Evolutionary conservation across 1,140 invertebrate species (phyloP).

Genomic region (Diachasmimorpha longicaudata): DNA sequence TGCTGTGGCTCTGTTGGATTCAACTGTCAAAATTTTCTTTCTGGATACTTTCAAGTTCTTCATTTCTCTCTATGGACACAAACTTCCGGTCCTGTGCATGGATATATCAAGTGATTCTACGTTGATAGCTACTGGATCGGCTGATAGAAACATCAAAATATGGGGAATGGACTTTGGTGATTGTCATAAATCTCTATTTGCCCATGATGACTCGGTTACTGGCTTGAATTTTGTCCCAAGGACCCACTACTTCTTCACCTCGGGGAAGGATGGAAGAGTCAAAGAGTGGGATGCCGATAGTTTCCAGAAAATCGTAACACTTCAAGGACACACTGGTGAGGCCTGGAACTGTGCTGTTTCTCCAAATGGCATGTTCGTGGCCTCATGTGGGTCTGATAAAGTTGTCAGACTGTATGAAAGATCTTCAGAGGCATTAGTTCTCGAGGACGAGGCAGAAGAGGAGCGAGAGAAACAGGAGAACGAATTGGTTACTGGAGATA

Average conservation of each 20-base stretch:
- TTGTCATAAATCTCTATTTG: slow-evolving; percentile 86
- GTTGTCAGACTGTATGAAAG: slow-evolving; percentile 87
- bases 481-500: slow-evolving; percentile 76
- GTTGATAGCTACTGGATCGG: slow-evolving; percentile 91
- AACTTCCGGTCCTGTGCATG: slow-evolving; percentile 90
- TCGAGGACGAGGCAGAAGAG: slow-evolving; percentile 90
- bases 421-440: slow-evolving; percentile 86
- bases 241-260: slow-evolving; percentile 94
- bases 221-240: slow-evolving; percentile 85
- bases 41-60: slow-evolving; percentile 96
- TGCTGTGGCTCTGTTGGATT: slow-evolving; percentile 89
- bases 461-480: slow-evolving; percentile 77
- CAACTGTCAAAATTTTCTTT: slow-evolving; percentile 96
- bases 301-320: slow-evolving; percentile 72
- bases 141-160: slow-evolving; percentile 95
- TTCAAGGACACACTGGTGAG: slow-evolving; percentile 79
- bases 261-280: slow-evolving; percentile 90
- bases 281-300: slow-evolving; percentile 98
- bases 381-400: slow-evolving; percentile 87
- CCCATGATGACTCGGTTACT: slow-evolving; percentile 94
- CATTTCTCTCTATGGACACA: slow-evolving; percentile 95
- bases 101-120: slow-evolving; percentile 93
- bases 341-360: slow-evolving; percentile 79
- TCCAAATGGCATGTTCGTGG: slow-evolving; percentile 80
- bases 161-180: slow-evolving; percentile 99